These are phyloP conservation scores for Poecilia gillii DNA, from an alignment of 2,797 vertebrate genomes.

Conservation along the genomic window DNA sequence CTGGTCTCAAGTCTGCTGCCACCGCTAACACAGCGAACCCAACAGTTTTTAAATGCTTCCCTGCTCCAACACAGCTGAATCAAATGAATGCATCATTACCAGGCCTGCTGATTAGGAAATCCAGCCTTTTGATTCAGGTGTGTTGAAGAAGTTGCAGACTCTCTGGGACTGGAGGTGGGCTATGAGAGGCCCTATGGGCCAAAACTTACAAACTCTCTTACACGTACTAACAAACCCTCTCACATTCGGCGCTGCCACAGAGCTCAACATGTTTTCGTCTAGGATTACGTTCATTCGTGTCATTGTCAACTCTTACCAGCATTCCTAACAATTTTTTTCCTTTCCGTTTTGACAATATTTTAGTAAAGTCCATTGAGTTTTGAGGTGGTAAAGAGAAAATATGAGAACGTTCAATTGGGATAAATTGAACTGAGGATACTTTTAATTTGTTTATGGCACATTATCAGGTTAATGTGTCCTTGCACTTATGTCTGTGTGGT, in stretches of 20 bases:
- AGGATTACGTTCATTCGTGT: background rate
- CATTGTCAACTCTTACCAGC: background rate
- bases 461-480: background rate
- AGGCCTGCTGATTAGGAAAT: background rate
- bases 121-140: background rate
- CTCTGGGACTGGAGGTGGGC: background rate
- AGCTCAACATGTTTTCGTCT: background rate
- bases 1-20: background rate
- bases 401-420: no score
- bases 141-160: background rate
- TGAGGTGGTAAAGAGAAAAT: background rate
- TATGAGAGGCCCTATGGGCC: no score
- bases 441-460: background rate
- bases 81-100: background rate
- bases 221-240: no score
- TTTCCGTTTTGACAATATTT: background rate
- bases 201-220: no score
- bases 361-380: background rate
- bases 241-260: background rate
- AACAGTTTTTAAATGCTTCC: background rate
- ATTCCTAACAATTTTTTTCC: no score
- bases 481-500: conserved; percentile 6
- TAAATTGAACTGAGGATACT: background rate
- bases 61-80: background rate
- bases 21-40: background rate